Evolutionary conservation across 1,140 invertebrate genomes (phyloP).

Genomic region (Goniozus legneri): DNA sequence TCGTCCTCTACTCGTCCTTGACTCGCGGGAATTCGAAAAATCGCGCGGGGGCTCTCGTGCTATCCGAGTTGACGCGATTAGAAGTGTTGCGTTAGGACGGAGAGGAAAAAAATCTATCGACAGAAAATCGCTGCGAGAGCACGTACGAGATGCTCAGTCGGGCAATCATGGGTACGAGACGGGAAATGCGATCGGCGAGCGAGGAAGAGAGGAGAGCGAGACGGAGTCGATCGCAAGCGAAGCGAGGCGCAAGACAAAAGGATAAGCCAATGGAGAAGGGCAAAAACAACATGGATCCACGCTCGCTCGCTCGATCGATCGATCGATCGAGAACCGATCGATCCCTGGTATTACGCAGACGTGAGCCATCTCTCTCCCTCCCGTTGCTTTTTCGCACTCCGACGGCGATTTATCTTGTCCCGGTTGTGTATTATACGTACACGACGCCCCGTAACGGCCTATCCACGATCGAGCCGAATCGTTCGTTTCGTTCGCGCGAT

Average conservation of each 20-base stretch:
- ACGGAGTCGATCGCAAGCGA: constrained; percentile 23
- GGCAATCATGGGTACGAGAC: not conserved
- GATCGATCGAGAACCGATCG: constrained; percentile 36
- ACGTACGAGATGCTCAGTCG: constrained; percentile 20
- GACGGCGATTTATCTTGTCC: no score
- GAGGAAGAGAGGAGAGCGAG: constrained; percentile 11
- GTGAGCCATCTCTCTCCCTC: no score
- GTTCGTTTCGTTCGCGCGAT: constrained; percentile 7
- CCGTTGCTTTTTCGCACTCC: no score
- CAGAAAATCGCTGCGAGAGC: no score
- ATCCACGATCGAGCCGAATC: constrained; percentile 9
- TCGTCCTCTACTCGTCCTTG: no score
- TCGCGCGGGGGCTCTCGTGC: no score
- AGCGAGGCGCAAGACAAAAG: constrained; percentile 30
- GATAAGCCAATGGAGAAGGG: constrained; percentile 22
- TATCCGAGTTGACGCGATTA: no score
- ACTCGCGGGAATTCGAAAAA: no score
- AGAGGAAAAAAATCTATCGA: no score
- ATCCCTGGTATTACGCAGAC: constrained; percentile 49
- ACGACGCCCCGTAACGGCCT: constrained; percentile 16
- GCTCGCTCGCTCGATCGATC: constrained; percentile 28
- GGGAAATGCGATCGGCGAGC: not conserved
- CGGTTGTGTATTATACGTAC: constrained; percentile 37
- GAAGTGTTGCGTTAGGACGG: no score
- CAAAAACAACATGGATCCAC: constrained; percentile 39